Evolutionary conservation across 1,140 invertebrate species (phyloP).

Genomic region (Heliconius nattereri): DNA sequence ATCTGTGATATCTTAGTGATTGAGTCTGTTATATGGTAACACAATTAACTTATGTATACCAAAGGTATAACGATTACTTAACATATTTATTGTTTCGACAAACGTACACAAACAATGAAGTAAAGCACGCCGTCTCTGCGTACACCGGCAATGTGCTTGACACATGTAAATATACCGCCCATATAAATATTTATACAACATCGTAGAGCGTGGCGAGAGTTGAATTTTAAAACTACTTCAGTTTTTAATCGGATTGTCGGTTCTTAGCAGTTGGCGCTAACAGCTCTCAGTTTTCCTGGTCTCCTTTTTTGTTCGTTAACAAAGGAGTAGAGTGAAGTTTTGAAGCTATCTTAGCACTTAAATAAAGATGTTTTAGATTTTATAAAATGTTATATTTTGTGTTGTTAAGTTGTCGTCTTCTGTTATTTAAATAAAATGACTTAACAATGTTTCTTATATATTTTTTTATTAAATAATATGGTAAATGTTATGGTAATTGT

Average conservation of each 20-base stretch:
- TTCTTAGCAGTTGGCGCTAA: constrained; percentile 31
- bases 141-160: constrained; percentile 33
- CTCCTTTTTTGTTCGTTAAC: constrained; percentile 17
- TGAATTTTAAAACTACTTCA: constrained; percentile 34
- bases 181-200: constrained; percentile 52
- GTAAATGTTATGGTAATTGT: no score
- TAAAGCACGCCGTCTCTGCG: background rate
- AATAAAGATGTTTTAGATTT: background rate
- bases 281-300: constrained; percentile 25
- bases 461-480: background rate
- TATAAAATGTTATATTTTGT: background rate
- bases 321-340: constrained; percentile 5
- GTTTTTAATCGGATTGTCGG: constrained; percentile 32
- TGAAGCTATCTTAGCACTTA: constrained; percentile 6
- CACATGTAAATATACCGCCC: constrained; percentile 46
- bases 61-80: background rate
- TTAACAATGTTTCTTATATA: background rate
- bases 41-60: background rate
- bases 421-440: background rate
- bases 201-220: constrained; percentile 31
- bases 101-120: constrained; percentile 11
- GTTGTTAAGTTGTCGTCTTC: background rate
- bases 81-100: constrained; percentile 2
- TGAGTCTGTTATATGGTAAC: no score
- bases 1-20: no score